Base-by-base conservation (phyloP, 1,140 invertebrate genomes). In the Trichonephila clavipes region DNA sequence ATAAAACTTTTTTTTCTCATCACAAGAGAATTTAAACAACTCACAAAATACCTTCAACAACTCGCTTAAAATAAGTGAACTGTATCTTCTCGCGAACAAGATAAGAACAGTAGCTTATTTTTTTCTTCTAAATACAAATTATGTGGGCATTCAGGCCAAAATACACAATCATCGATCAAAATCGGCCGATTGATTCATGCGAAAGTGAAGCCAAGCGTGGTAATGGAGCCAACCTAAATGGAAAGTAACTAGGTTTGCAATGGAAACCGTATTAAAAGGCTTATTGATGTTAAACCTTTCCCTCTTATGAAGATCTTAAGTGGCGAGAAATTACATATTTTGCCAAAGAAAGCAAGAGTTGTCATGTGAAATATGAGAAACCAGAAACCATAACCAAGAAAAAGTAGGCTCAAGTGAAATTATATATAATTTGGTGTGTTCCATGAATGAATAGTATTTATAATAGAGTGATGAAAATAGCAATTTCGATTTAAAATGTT, bases 161-260 rank as follows among this genome's bases (percentile, higher is more conserved):
- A 40, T 40, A 40, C 72, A 77, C 51, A 69, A 24, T 24, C n/a
- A 51, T 7, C 62, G 18, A 77, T 77, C 34, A 24, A 72, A 40
- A 40, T 77, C 28, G 16, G 16, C 34, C 18, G 34, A 34, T 18
- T 28, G 18, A 40, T 77, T 66, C n/a, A 69, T 8, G 72, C 18
- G 34, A 77, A 34, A 40, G 34, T 40, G 5, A 77, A 77, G 28
- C 72, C 24, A 77, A 7, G 72, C 72, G 72, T 77, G 72, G 72
- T 77, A 77, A 77, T 77, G 72, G 72, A 77, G 72, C 18, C 28
- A 69, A 69, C 16, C 34, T 77, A 77, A 77, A 77, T 77, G 72
- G 72, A 40, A 77, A 77, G 72, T 77, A 77, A 77, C 72, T 77
- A 77, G 72, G 72, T 77, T 77, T 77, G 72, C 72, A 77, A 77